A percentile compares a stretch with the other conserved stretches of the same genome.
These are phyloP conservation scores for Coregonus clupeaformis DNA, from an alignment of 2,113 vertebrate species.

Conservation along the genomic window DNA sequence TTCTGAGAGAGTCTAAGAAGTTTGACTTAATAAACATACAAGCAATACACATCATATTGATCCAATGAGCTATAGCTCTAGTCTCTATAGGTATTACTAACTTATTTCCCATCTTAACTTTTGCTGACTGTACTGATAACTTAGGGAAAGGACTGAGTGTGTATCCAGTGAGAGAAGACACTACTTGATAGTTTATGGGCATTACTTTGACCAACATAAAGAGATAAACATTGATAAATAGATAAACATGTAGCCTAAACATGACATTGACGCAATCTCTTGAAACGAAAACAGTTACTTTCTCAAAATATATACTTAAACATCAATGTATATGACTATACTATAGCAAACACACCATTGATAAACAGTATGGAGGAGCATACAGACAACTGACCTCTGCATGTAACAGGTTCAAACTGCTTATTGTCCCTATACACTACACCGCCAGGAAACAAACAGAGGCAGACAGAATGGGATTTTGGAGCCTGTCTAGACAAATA, in stretches of 20 bases:
- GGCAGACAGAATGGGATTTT: slow-evolving; percentile 23
- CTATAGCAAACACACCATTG: background rate
- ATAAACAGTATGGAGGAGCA: background rate
- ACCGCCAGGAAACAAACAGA: slow-evolving; percentile 14
- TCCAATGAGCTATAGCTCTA: background rate
- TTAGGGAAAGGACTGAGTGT: background rate
- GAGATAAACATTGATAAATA: background rate
- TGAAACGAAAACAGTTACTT: background rate
- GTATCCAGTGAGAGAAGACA: background rate
- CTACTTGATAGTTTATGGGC: background rate
- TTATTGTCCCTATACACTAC: background rate
- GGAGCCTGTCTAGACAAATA: slow-evolving; percentile 25
- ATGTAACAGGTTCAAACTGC: background rate
- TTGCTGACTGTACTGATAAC: background rate
- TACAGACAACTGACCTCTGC: background rate
- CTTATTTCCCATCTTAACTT: background rate
- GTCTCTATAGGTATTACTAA: background rate
- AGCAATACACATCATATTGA: background rate
- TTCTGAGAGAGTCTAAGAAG: slow-evolving; percentile 75
- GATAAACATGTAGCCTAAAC: background rate
- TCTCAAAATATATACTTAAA: background rate
- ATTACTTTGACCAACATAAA: background rate
- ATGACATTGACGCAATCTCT: background rate
- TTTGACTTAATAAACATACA: slow-evolving; percentile 68
- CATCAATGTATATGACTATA: background rate